Evolutionary conservation across 1,140 invertebrate species (phyloP), one percentile per base, ranked within the genome.

Genomic region (Polypedilum pembai): DNA sequence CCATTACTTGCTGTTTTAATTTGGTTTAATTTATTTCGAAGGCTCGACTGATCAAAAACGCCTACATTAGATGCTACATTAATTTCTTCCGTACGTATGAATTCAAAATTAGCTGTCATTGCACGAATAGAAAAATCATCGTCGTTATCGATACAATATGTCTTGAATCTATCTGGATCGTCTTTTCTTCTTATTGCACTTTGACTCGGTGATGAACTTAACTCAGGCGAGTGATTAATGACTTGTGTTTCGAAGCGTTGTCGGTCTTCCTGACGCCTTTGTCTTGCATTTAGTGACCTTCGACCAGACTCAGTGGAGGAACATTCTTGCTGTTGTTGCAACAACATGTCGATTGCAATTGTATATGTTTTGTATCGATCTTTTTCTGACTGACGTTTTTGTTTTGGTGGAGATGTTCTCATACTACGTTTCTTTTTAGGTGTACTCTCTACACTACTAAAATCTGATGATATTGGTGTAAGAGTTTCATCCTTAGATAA

Each of bases 331-430:
- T 75, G 65, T 20, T 76, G 73, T 75, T 78, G 73, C 73, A 77
- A 5, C 41, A 63, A 74, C 40, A 83, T 82, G 73, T 85, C 86
- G 17, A 87, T 87, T 15, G 85, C 87, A 45, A 93, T 91, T 0
- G 90, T 92, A 77, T 92, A 92, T 0, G 92, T 93, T 79, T 88
- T 89, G 78, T 90, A 93, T 74, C 91, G 85, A 77, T 93, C 90
- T 79, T 91, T 91, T 1, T 87, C 85, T 21, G 90, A 78, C 65
- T 87, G 88, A 75, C 91, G 82, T 78, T 89, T 90, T 77, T 92
- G 89, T 81, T 91, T 92, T 0, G 91, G 90, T 0, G 91, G 92
- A 66, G 92, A 78, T 12, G 86, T 82, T 75, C 85, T 56, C 12
- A 15, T 86, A 1, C 83, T 83, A 66, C 80, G 81, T 8, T 80